Base-by-base conservation (phyloP, 2,888 invertebrate genomes). In the Nipponacmea schrenckii region DNA sequence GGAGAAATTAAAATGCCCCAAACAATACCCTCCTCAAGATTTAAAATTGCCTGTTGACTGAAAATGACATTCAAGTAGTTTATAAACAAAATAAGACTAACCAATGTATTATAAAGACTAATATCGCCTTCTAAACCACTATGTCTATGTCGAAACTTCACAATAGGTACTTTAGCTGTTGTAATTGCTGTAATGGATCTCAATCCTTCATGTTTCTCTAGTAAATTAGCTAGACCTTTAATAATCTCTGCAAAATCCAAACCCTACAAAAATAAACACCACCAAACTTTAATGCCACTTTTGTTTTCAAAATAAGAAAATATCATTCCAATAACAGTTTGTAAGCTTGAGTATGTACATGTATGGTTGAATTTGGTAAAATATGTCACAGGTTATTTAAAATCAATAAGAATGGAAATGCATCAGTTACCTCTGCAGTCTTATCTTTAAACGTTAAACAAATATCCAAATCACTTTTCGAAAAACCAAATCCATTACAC, bases 111-210 rank as follows among this genome's bases (percentile, higher is more conserved):
- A 82, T 92, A 92, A 66, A 92, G 85, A 78, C 91, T 91, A 69
- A 92, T 91, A 82, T 92, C 92, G n/a, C 91, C 91, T 76, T 92
- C 91, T 48, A 91, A 81, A 24, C 83, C 80, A 10, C 85, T 84
- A 15, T 80, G 76, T 8, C 84, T 76, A 75, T 90, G 89, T 71
- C 76, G 84, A 83, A 92, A 92, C 84, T 92, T 92, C 45, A 92
- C 90, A 73, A 92, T 92, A 5, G 92, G 92, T 31, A 92, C 92
- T 85, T 92, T 92, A 44, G 92, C 92, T 20, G 90, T 90, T 7
- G 90, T 88, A 66, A 92, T 91, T 8, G 91, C 86, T 67, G 90
- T 75, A 46, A 91, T 88, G 65, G 90, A 86, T 71, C 84, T 83
- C 65, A 90, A 82, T 10, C 85, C 81, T 15, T 81, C 76, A 69